Evolutionary conservation across 2,797 vertebrate species (phyloP).

Genomic region (Capromys pilorides): DNA sequence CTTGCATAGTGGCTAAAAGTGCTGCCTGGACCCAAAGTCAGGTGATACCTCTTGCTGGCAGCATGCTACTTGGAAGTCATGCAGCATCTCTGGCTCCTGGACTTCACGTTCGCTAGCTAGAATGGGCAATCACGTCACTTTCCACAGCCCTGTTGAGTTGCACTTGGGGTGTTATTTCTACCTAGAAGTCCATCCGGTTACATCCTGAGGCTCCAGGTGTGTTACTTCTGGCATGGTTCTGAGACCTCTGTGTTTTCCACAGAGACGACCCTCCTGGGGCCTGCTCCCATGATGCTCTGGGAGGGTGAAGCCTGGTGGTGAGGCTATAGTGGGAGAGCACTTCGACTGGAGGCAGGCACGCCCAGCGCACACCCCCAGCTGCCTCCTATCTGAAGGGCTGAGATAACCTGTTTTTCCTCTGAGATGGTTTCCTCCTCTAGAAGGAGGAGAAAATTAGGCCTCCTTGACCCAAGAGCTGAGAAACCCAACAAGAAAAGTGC

Average conservation of each 20-base stretch:
- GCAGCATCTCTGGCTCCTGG: neutral
- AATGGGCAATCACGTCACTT: neutral
- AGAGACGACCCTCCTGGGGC: neutral
- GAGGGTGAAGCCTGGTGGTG: neutral
- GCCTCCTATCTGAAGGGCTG: neutral
- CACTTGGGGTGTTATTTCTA: neutral
- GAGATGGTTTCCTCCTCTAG: neutral
- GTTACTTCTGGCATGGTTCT: neutral
- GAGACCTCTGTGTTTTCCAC: neutral
- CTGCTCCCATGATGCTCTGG: neutral
- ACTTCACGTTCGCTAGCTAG: neutral
- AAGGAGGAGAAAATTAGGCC: neutral
- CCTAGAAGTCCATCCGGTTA: neutral
- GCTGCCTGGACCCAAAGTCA: neutral
- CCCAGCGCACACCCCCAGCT: neutral
- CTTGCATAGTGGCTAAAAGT: neutral
- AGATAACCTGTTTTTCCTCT: neutral
- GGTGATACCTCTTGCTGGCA: neutral
- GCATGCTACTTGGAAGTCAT: neutral
- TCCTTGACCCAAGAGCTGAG: neutral
- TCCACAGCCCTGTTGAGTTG: neutral
- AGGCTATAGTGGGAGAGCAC: neutral
- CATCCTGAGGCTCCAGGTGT: neutral
- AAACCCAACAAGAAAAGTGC: neutral
- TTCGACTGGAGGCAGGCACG: neutral